These are phyloP conservation scores for Tetramorium simillimum DNA, from an alignment of 1,140 invertebrate species.

Conservation along the genomic window DNA sequence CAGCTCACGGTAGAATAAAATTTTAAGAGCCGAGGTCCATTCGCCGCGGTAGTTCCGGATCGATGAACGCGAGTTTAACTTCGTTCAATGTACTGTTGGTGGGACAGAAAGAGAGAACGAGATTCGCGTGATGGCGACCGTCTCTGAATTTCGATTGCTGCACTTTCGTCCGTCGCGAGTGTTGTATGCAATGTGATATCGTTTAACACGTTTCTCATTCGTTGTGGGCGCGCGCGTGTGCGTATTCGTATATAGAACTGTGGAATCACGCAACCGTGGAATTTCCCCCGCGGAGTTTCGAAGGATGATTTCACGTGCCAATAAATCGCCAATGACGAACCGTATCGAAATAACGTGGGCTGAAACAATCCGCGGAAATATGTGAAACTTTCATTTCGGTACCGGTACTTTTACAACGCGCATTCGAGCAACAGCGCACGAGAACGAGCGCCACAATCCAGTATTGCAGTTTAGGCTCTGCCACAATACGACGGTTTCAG, in stretches of 20 bases:
- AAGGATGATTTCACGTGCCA: constrained; percentile 52
- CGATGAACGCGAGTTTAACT: constrained; percentile 50
- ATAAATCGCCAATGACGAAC: constrained; percentile 53
- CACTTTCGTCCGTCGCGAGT: constrained; percentile 27
- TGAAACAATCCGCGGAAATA: constrained; percentile 25
- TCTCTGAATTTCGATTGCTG: constrained; percentile 53
- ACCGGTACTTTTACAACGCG: constrained; percentile 2
- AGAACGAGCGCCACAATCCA: neutral
- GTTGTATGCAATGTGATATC: constrained; percentile 16
- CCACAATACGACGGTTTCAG: neutral
- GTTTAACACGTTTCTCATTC: constrained; percentile 27
- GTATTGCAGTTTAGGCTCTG: neutral
- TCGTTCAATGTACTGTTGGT: constrained; percentile 29
- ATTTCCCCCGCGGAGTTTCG: constrained; percentile 36
- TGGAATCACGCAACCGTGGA: constrained; percentile 31
- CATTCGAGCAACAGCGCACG: neutral
- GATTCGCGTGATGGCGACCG: constrained; percentile 24
- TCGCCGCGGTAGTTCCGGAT: constrained; percentile 38
- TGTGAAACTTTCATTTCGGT: constrained; percentile 39
- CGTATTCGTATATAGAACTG: neutral
- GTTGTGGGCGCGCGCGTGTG: neutral
- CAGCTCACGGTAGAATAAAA: constrained; percentile 35
- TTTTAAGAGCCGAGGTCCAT: constrained; percentile 52
- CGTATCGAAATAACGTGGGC: constrained; percentile 27
- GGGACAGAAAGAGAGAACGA: neutral